Conservation (phyloP, 2,888 invertebrate genomes). For the Spilosoma lubricipeda region DNA sequence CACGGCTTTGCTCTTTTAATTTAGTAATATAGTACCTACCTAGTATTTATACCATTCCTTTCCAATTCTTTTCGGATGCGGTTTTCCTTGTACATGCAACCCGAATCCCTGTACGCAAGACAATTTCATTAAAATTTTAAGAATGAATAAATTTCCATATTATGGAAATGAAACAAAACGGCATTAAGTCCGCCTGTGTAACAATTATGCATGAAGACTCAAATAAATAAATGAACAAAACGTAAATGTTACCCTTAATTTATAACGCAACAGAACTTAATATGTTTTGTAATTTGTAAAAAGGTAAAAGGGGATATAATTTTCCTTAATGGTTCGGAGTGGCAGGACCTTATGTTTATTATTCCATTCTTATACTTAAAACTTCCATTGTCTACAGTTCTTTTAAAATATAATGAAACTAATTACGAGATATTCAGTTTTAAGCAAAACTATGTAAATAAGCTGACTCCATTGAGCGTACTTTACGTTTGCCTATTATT, state of each 20-base stretch:
- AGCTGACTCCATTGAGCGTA: neutral
- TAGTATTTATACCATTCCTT: too few relatives aligned
- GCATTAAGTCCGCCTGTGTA: too few relatives aligned
- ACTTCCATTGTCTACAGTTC: conserved; percentile 29
- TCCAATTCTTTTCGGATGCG: too few relatives aligned
- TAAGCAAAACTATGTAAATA: conserved; percentile 19
- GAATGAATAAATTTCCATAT: too few relatives aligned
- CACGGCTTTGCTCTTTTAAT: too few relatives aligned
- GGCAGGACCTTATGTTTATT: conserved; percentile 20
- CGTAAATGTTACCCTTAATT: neutral
- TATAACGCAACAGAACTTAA: neutral
- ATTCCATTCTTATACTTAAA: conserved; percentile 16
- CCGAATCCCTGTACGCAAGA: too few relatives aligned
- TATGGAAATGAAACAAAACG: too few relatives aligned
- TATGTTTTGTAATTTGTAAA: neutral
- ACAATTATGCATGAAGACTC: too few relatives aligned
- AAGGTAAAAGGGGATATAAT: conserved; percentile 28
- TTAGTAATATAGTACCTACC: too few relatives aligned
- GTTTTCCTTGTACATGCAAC: too few relatives aligned
- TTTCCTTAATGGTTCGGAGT: conserved; percentile 13
- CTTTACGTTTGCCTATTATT: neutral
- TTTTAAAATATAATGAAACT: conserved; percentile 13
- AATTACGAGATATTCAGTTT: conserved; percentile 23
- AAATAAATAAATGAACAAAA: neutral
- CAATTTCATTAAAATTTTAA: too few relatives aligned